Evolutionary conservation across 1,140 invertebrate species (phyloP).

Genomic region (Penaeus vannamei): DNA sequence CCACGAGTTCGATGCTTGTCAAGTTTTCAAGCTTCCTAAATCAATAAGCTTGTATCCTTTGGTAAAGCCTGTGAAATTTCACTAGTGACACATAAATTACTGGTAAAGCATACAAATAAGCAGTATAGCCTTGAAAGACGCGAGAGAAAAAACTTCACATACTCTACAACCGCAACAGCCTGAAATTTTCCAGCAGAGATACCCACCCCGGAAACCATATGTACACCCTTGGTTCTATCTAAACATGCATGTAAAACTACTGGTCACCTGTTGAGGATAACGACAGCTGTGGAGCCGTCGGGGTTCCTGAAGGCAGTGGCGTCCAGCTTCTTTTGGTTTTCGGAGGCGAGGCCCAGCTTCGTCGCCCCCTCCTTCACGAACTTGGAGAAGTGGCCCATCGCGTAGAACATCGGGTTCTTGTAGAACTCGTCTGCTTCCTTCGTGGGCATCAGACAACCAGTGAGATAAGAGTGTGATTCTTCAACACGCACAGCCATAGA

Average conservation of each 20-base stretch:
- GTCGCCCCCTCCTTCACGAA: slow-evolving; percentile 76
- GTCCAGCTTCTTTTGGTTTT: not conserved
- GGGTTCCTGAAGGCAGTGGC: slow-evolving; percentile 39
- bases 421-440: slow-evolving; percentile 78
- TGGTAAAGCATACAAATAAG: no score
- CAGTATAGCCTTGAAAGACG: no score
- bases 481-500: no score
- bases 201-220: not conserved
- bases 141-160: no score
- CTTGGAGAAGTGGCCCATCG: slow-evolving; percentile 88
- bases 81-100: no score
- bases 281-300: slow-evolving; percentile 25
- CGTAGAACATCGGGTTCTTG: slow-evolving; percentile 92
- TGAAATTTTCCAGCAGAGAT: no score
- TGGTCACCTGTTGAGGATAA: slow-evolving; percentile 45
- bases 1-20: no score
- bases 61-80: no score
- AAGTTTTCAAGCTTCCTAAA: no score
- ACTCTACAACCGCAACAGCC: no score
- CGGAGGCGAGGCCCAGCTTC: not conserved
- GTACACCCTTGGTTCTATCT: not conserved
- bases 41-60: no score
- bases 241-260: not conserved
- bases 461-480: not conserved
- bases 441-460: no score